phyloP scores from a whole-genome alignment of 2,797 vertebrate genomes.

The Fratercula arctica region DNA sequence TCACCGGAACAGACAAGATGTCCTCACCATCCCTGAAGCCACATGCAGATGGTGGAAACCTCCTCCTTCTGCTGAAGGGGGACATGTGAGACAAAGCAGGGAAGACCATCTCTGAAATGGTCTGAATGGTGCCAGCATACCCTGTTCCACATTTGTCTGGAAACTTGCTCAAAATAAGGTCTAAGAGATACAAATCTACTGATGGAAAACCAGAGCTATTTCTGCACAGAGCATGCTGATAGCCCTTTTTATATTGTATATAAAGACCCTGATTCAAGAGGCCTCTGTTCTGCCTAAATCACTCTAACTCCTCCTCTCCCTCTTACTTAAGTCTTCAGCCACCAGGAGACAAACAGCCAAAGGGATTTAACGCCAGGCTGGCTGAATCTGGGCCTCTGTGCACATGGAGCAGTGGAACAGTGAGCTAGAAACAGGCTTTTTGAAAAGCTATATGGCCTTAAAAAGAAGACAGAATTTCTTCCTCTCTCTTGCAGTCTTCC shows the following conservation, averaged over 20 bases:
- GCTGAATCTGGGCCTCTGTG: not conserved
- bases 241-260: not conserved
- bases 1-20: fast-evolving
- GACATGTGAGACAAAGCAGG: not conserved
- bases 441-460: not conserved
- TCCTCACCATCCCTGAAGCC: not conserved
- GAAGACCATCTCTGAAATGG: not conserved
- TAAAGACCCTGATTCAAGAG: not conserved
- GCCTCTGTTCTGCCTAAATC: not conserved
- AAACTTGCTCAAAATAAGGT: not conserved
- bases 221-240: not conserved
- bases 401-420: not conserved
- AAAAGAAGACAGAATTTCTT: not conserved
- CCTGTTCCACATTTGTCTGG: not conserved
- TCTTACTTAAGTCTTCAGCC: not conserved
- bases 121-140: not conserved
- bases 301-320: not conserved
- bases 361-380: not conserved
- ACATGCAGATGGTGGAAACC: not conserved
- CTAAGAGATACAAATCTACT: not conserved
- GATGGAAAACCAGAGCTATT: not conserved
- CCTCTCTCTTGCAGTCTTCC: not conserved
- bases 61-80: not conserved
- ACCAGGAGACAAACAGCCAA: not conserved
- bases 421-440: not conserved